Percentiles rank a stretch among this genome's conserved stretches.
Evolutionary conservation across 30 jellyfish, hydroid and myxozoan genomes (phyloP).

Genomic region (Aurelia sp.): DNA sequence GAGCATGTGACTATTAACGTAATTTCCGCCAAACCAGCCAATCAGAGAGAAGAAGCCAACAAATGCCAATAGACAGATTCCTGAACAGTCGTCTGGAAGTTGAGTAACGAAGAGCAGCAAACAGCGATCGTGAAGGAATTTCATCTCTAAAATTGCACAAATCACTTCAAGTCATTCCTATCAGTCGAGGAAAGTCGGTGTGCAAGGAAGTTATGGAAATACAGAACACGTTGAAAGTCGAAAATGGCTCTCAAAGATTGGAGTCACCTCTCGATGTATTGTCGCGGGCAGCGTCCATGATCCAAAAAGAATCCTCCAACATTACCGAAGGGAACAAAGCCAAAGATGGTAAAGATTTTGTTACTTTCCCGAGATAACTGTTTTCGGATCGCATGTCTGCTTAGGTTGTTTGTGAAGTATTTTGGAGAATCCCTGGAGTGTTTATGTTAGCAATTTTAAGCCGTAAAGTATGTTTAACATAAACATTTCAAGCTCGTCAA

Average conservation of each 20-base stretch:
- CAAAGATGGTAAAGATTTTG: conserved; percentile 42
- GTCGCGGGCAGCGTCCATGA: conserved; percentile 96
- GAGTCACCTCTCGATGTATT: conserved; percentile 97
- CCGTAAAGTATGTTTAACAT: conserved; percentile 9
- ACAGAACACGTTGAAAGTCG: conserved; percentile 34
- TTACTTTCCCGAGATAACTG: background rate
- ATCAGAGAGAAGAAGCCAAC: conserved; percentile 45
- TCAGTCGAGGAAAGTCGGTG: background rate
- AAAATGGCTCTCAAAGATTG: conserved; percentile 46
- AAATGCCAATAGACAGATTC: conserved; percentile 58
- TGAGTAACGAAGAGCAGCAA: no score
- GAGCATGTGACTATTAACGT: conserved; percentile 16
- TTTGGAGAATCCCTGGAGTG: background rate
- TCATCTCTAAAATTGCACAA: background rate
- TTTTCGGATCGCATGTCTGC: background rate
- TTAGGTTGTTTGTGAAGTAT: no score
- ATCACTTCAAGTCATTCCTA: background rate
- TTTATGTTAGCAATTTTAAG: background rate
- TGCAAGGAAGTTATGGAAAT: conserved; percentile 27
- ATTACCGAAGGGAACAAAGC: conserved; percentile 18
- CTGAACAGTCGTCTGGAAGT: conserved; percentile 21
- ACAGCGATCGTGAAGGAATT: no score
- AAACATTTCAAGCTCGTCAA: conserved; percentile 10
- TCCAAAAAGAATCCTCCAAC: conserved; percentile 74
- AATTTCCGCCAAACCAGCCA: conserved; percentile 62